Conservation (phyloP, 2,113 vertebrate species). For the Sarotherodon lohbergeri region DNA sequence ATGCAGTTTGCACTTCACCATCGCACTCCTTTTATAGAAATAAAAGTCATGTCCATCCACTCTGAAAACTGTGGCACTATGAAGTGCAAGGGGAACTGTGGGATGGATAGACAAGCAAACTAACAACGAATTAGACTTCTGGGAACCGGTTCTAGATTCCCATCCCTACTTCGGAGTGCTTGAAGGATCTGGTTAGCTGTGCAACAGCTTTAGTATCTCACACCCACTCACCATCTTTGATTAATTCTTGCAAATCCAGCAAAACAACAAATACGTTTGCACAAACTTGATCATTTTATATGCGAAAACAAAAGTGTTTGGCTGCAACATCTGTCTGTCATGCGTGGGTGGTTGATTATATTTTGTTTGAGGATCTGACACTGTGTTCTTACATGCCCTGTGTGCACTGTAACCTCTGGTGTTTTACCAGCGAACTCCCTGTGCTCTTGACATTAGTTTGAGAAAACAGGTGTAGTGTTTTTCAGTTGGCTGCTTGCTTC, state of each 20-base stretch:
- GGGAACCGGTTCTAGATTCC: background rate
- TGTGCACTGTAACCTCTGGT: background rate
- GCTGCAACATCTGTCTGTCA: background rate
- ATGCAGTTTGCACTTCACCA: background rate
- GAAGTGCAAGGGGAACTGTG: background rate
- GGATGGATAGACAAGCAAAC: background rate
- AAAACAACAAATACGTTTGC: too few species aligned
- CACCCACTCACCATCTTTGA: background rate
- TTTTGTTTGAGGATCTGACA: background rate
- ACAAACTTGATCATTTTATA: background rate
- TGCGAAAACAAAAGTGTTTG: background rate
- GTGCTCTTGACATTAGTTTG: background rate
- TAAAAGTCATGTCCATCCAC: background rate
- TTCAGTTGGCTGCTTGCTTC: background rate
- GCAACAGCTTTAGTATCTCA: background rate
- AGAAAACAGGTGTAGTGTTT: background rate
- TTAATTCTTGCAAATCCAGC: background rate
- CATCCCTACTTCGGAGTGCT: background rate
- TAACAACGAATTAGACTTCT: background rate
- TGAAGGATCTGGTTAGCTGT: background rate
- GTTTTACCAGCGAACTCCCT: background rate
- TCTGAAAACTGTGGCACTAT: background rate
- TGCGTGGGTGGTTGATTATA: background rate
- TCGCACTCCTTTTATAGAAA: background rate
- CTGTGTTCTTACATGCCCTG: fast-evolving